Evolutionary conservation across 2,113 vertebrate genomes (phyloP), one percentile per base, ranked within the genome.

Genomic region (Arvicanthis niloticus): DNA sequence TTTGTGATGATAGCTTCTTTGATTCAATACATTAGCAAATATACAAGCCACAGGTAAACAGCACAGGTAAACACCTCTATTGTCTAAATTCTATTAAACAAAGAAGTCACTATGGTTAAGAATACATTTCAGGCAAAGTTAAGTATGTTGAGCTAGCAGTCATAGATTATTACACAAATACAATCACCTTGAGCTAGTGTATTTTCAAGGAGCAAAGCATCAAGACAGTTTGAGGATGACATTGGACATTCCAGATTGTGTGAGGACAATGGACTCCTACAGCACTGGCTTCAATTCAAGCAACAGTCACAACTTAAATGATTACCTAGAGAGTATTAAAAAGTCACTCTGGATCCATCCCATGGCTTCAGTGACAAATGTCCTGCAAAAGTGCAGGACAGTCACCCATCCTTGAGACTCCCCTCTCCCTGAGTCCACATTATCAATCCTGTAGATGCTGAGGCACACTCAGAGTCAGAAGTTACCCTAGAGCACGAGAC

Each of bases 361-460:
- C 96, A 96, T 96, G 97, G 97, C 98, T 91, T 97, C 93, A 93
- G 65, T 9, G 40, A 94, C 91, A 98, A 96, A 80, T 91, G 73
- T 48, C 94, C 95, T 96, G 92, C 96, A 67, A 96, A 95, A 81
- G 15, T 94, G 95, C 90, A 98, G 72, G 3, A 62, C 0, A 37
- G 75, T 95, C 96, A 93, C 89, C 97, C 93, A 58, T 78, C 95
- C 92, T 91, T 56, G 65, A 0, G 19, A 91, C 77, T 8, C 62
- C 88, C 31, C 37, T 21, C 95, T 98, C 98, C 99, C 98, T 98
- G 98, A 99, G 98, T 98, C 98, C 96, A 96, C n/a, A 72, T 81
- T 56, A 95, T 89, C 13, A 5, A 82, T 73, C 73, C 1, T 24
- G 76, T 0, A 67, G 73, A 53, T 87, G 93, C 94, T 96, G 96